Percentiles rank a stretch among this genome's conserved stretches.
Conservation (phyloP, 2,888 invertebrate genomes). For the Tachina lurida region DNA sequence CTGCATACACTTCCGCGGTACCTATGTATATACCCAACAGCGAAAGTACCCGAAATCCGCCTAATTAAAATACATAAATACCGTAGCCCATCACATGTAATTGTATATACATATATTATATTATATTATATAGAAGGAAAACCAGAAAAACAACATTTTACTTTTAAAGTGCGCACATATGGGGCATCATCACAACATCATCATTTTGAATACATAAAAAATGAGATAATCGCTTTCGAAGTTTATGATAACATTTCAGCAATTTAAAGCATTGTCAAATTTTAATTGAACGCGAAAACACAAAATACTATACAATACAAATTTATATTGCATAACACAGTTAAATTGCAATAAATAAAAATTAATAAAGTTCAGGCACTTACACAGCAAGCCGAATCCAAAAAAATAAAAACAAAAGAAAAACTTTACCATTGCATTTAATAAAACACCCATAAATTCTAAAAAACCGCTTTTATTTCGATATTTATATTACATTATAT, state of each 20-base stretch:
- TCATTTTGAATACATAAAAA: slow-evolving; percentile 52
- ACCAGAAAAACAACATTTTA: slow-evolving; percentile 56
- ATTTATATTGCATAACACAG: slow-evolving; percentile 65
- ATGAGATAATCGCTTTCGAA: slow-evolving; percentile 69
- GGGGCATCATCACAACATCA: slow-evolving; percentile 52
- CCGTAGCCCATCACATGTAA: slow-evolving; percentile 60
- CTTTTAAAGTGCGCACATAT: slow-evolving; percentile 71
- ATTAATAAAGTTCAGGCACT: slow-evolving; percentile 50
- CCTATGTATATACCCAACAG: slow-evolving; percentile 73
- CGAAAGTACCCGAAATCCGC: slow-evolving; percentile 72
- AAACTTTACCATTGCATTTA: slow-evolving; percentile 71
- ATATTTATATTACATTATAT: neutral
- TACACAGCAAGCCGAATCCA: slow-evolving; percentile 57
- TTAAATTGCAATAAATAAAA: slow-evolving; percentile 62
- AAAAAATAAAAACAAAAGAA: slow-evolving; percentile 55
- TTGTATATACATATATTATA: slow-evolving; percentile 62
- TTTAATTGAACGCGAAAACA: slow-evolving; percentile 65
- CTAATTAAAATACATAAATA: slow-evolving; percentile 72
- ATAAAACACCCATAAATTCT: slow-evolving; percentile 71
- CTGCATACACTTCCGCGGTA: slow-evolving; percentile 72
- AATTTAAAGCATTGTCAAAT: slow-evolving; percentile 69
- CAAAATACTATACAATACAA: slow-evolving; percentile 47
- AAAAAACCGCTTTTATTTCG: slow-evolving; percentile 54
- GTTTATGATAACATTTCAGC: slow-evolving; percentile 65
- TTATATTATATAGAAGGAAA: slow-evolving; percentile 41